Conservation (phyloP, 2,797 vertebrate species). For the Muraenolepis orangiensis region DNA sequence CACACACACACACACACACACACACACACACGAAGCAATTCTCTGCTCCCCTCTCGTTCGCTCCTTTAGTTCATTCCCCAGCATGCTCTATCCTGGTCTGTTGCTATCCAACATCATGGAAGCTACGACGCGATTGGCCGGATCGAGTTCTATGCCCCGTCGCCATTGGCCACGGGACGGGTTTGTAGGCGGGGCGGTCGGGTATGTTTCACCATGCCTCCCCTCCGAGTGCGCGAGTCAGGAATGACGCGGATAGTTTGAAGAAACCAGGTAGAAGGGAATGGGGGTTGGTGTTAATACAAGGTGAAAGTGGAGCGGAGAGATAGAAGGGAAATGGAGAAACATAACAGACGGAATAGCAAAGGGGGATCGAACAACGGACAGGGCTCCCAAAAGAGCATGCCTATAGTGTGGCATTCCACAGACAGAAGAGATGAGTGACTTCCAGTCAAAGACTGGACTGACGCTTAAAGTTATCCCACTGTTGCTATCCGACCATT, state of each 20-base stretch:
- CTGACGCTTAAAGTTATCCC: conserved; percentile 64
- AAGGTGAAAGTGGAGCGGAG: conserved; percentile 8
- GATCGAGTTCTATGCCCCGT: conserved; percentile 39
- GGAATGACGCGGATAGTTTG: conserved; percentile 77
- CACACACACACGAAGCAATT: conserved; percentile 4
- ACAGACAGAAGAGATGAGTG: conserved; percentile 58
- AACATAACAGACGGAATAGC: not conserved
- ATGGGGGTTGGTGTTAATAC: not conserved
- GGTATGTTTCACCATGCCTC: conserved; percentile 57
- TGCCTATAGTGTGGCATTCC: conserved; percentile 53
- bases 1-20: not conserved
- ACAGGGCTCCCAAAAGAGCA: conserved; percentile 42
- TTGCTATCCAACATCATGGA: conserved; percentile 81
- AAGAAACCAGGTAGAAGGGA: conserved; percentile 73
- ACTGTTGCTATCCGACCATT: conserved; percentile 70
- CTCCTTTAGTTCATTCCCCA: conserved; percentile 53
- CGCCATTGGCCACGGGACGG: conserved; percentile 60
- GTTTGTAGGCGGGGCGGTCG: conserved; percentile 64
- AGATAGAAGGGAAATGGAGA: conserved; percentile 7
- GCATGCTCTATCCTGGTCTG: conserved; percentile 70
- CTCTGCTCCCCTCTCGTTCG: conserved; percentile 25
- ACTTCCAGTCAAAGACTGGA: conserved; percentile 53
- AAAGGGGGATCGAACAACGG: not conserved
- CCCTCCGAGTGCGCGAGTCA: conserved; percentile 69
- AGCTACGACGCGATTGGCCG: conserved; percentile 71